These are phyloP conservation scores for Sebastes ruberrimus DNA, from an alignment of 2,797 vertebrate species.

Conservation along the genomic window DNA sequence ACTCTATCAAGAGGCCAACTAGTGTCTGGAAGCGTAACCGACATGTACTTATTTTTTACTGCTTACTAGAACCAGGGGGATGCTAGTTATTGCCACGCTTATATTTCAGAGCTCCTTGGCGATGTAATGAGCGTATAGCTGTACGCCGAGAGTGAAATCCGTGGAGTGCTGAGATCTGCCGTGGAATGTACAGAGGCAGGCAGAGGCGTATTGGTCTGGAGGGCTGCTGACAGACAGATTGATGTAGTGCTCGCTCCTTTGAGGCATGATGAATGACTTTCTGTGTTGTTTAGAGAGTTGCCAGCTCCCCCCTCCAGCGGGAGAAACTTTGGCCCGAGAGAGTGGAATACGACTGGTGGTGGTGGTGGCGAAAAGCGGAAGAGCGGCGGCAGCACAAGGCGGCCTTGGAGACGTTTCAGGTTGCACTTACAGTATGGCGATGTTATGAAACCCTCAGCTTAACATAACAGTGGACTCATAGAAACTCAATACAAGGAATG, in stretches of 20 bases:
- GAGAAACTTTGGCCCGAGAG: constrained; percentile 46
- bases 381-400: constrained; percentile 20
- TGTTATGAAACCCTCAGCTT: constrained; percentile 23
- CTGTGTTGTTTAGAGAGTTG: constrained; percentile 62
- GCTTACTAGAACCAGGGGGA: constrained; percentile 25
- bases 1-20: constrained; percentile 20
- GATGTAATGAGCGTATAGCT: not conserved
- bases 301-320: constrained; percentile 44
- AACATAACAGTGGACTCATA: constrained; percentile 28
- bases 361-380: constrained; percentile 45
- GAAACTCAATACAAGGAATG: not conserved
- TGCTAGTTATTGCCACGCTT: constrained; percentile 35
- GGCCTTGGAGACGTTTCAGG: constrained; percentile 39
- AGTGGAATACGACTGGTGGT: constrained; percentile 33
- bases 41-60: constrained; percentile 19
- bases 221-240: constrained; percentile 75
- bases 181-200: constrained; percentile 50
- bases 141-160: constrained; percentile 5
- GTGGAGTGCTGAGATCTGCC: constrained; percentile 40
- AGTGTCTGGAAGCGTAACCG: not conserved
- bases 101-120: constrained; percentile 25
- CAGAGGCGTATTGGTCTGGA: constrained; percentile 61
- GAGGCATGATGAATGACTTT: constrained; percentile 75
- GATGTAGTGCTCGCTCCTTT: constrained; percentile 66
- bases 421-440: constrained; percentile 21